Evolutionary conservation across 1,140 invertebrate species (phyloP).

Genomic region (Campodea augens): DNA sequence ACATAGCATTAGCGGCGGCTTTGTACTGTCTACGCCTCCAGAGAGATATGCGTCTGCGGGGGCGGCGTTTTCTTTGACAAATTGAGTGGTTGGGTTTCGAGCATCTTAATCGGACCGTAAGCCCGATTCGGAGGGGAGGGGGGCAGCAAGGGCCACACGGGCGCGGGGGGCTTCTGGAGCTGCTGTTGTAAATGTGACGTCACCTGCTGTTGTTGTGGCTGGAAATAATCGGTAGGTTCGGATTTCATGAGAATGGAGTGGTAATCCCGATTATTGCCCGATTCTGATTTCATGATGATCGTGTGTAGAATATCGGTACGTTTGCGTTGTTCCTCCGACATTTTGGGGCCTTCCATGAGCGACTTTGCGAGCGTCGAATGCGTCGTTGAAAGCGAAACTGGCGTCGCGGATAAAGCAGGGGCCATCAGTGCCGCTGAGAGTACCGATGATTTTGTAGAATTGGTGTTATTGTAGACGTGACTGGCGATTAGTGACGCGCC

Average conservation of each 20-base stretch:
- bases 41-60: conserved; percentile 33
- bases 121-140: background rate
- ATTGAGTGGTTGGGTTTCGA: conserved; percentile 70
- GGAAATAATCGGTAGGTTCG: background rate
- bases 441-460: background rate
- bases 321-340: conserved; percentile 74
- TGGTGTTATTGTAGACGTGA: conserved; percentile 2
- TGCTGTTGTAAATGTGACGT: background rate
- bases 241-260: background rate
- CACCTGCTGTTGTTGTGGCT: background rate
- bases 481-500: conserved; percentile 5
- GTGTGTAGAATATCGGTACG: conserved; percentile 73
- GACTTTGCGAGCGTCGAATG: conserved; percentile 72
- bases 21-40: too few species aligned
- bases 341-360: conserved; percentile 66
- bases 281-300: conserved; percentile 58
- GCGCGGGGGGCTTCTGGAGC: background rate
- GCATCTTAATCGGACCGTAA: too few species aligned
- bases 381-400: conserved; percentile 46
- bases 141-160: background rate
- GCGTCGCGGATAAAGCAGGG: conserved; percentile 8
- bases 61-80: conserved; percentile 72
- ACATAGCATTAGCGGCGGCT: too few species aligned
- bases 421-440: conserved; percentile 8
- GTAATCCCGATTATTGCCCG: conserved; percentile 1